Evolutionary conservation across 2,888 invertebrate genomes (phyloP), one percentile per base, ranked within the genome.

Genomic region (Trachelus stipa): DNA sequence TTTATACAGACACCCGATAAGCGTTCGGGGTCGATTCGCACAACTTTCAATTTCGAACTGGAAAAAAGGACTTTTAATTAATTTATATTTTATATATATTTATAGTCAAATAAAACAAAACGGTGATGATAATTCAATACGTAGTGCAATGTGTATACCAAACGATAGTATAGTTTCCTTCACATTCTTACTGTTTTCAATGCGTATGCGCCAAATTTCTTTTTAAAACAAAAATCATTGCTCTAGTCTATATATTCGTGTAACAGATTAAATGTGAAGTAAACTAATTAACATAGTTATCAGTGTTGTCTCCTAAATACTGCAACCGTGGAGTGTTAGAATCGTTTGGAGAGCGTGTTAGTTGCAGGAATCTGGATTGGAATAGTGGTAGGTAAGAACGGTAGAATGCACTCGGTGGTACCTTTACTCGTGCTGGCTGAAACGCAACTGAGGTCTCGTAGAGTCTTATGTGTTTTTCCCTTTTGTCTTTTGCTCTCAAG

Each of bases 381-480:
- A 79, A 77, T 79, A 79, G 73, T 80, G 79, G 79, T 77, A 81
- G 77, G 71, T 69, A 74, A 35, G 78, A 74, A 79, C 80, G 80
- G 81, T 84, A 86, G 87, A 88, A 87, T 88, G 81, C 87, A 86
- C 87, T 89, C 90, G 85, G 85, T 88, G 87, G 87, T 93, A 93
- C 93, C 93, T 93, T 92, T 92, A 90, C 91, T 92, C 85, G 92
- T 90, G 91, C 92, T 92, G 86, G 92, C 91, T 85, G 91, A 90
- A 87, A 91, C 91, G 92, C 94, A 94, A 93, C 94, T 94, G 91
- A 94, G 93, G 92, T 94, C 94, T 92, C 94, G 93, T 87, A 94
- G 93, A 89, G 93, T 92, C 92, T 94, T 94, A 91, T 92, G 92
- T 88, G 92, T 91, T 91, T 92, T 93, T 92, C 92, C 92, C 91